Base-by-base conservation (phyloP, 1,140 invertebrate species). In the Drosophila virilis region DNA sequence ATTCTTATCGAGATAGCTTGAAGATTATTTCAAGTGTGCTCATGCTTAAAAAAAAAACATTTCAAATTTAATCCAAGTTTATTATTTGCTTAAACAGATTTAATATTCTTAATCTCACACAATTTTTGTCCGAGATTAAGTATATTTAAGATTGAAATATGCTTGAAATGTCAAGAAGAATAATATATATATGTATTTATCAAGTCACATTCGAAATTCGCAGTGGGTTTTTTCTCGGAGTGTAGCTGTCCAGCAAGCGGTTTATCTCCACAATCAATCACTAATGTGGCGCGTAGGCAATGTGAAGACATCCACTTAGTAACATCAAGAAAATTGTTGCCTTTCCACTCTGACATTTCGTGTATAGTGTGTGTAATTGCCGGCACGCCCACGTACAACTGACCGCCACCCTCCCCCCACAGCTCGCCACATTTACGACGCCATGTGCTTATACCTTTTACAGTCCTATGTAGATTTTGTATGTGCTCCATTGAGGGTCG, bases 231-330 rank as follows among this genome's bases (percentile, higher is more conserved):
- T 48, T 48, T 48, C 46, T 17, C 45, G 28, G 3, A 48, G 46
- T 57, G 12, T 32, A n/a, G 28, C 15, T 13, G n/a, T 28, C 4
- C 4, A 28, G 12, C 37, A 51, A 66, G 40, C 54, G 38, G 32
- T 45, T 61, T 52, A 74, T 50, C 15, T 6, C 32, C 51, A 50
- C 40, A 58, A 74, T 74, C 72, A 74, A 74, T 74, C 72, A 74
- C 58, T n/a, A 60, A 57, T 45, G 32, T 15, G 8, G 35, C 32
- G 55, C 70, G 62, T 60, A 40, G 64, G 70, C 55, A 28, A 38
- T 62, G 42, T 59, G 35, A 54, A 59, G 50, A 40, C 8, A 33
- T 45, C 48, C 33, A 74, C 48, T 48, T 12, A 42, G n/a, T 42
- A 4, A 22, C 37, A 61, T 61, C 46, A 66, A 45, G n/a, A 12